Base-by-base conservation (phyloP, 2,888 invertebrate genomes). In the Steinernema scapterisci region DNA sequence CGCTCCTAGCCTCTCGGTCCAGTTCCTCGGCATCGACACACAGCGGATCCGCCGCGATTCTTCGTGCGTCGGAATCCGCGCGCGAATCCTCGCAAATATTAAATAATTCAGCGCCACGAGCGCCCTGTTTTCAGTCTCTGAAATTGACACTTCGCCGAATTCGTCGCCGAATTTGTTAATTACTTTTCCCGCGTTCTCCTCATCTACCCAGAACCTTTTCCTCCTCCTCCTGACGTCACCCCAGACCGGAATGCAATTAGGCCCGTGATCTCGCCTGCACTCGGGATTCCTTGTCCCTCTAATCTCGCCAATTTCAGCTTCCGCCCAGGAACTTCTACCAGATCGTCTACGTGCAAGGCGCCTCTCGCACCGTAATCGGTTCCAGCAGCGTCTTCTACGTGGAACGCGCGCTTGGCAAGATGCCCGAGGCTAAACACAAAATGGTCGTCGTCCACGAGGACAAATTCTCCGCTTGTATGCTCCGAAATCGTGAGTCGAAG, bases 251-350 rank as follows among this genome's bases (percentile, higher is more conserved):
- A 71, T 70, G 38, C 25, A 71, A 43, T 71, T 31, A 45, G 23
- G 11, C 71, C 38, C n/a, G 43, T 38, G 43, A 46, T 71, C 38
- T 71, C 72, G 51, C 51, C 19, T n/a, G 16, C 45, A 38, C 71
- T 23, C 72, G 51, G 38, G 19, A 45, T 71, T 45, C 23, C 23
- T 23, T 48, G 52, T n/a, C n/a, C 38, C 9, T 3, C 38, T 38
- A 38, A 38, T 38, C 38, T 38, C 38, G 38, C 38, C 38, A 38
- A 38, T 72, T 77, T 72, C 44, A 77, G 77, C 73, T 77, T 16
- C 70, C 75, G 19, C 73, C 75, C 19, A 56, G 77, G n/a, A 75
- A 77, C 46, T 77, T 77, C 72, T 77, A 77, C 70, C 77, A 77
- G 52, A 44, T 77, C n/a, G 77, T 75, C 9, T 77, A 77, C 70